Base-by-base conservation (phyloP, 2,797 vertebrate genomes). In the Enteromius anoplus region DNA sequence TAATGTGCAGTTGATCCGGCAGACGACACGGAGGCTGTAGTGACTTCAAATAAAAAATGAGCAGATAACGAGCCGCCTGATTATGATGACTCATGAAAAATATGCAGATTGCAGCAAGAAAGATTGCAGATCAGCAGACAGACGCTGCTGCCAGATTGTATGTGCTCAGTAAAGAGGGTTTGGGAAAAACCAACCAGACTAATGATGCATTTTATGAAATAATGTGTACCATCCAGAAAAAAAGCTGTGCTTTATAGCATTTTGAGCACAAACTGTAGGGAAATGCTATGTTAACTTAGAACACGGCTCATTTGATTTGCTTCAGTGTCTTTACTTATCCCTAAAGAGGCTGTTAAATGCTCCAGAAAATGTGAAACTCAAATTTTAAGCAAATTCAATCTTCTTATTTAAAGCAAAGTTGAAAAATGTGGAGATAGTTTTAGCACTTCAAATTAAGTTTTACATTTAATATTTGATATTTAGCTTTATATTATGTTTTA, bases 91-190 rank as follows among this genome's bases (percentile, higher is more conserved):
- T 78, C 60, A 3, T 78, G 47, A 32, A 42, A 29, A 80, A 69
- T 70, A 58, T 80, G 77, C 64, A 69, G 77, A 79, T 79, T 68
- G n/a, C 32, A 80, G 66, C 34, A 55, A 68, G 49, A 58, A 79
- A 58, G 10, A 55, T 0, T 69, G 77, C 77, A 69, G 64, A 79
- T 69, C 21, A 55, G 64, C 47, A 68, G 32, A 78, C 26, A 15
- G 47, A 37, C 19, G 60, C 75, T 32, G 1, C 9, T 45, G 55
- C 37, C 75, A 76, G 23, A 62, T 45, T 62, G 23, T 3, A 6
- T 9, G 1, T 26, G 12, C 4, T 6, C 2, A 14, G 75, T 32
- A 64, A 64, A 76, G 37, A 42, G 53, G 0, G 23, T 45, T 64
- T 23, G 3, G 21, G 34, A 26, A 55, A 75, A 62, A 76, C 2